Conservation (phyloP, 2,888 invertebrate species). For the Caenorhabditis plicata region DNA sequence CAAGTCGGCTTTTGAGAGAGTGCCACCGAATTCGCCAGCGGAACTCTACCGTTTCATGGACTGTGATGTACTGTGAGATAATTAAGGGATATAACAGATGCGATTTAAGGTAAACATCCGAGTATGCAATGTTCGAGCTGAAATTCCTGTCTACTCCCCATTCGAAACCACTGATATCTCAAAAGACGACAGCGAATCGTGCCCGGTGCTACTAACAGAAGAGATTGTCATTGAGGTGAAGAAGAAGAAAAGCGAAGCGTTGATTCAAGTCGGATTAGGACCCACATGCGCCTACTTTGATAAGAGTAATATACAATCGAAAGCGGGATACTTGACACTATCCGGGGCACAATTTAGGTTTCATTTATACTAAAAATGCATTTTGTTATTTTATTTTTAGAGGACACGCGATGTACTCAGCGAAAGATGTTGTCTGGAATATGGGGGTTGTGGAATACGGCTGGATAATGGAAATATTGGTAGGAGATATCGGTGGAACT, state of each 20-base stretch:
- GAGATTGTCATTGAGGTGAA: conserved; percentile 91
- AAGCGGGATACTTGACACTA: conserved; percentile 72
- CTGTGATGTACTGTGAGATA: conserved; percentile 20
- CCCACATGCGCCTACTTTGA: conserved; percentile 36
- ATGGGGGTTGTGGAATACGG: conserved; percentile 95
- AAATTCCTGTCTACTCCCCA: conserved; percentile 67
- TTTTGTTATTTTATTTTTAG: conserved; percentile 67
- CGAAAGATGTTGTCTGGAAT: conserved; percentile 78
- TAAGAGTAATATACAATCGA: conserved; percentile 25
- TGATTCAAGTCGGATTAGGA: conserved; percentile 74
- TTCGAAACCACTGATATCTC: neutral
- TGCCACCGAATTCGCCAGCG: conserved; percentile 16
- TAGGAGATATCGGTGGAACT: conserved; percentile 89
- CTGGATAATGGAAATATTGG: conserved; percentile 89
- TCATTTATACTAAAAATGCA: neutral
- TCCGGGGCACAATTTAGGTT: conserved; percentile 71
- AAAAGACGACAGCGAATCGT: conserved; percentile 35
- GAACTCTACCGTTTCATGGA: conserved; percentile 54
- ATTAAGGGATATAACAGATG: neutral
- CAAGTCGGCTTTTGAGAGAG: conserved; percentile 23
- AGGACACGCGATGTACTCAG: conserved; percentile 94
- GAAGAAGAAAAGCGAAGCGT: conserved; percentile 86
- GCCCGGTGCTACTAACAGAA: conserved; percentile 53
- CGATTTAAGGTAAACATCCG: conserved; percentile 15
- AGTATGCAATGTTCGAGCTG: conserved; percentile 91